Base-by-base conservation (phyloP, 2,113 vertebrate species). In the Thymallus thymallus region DNA sequence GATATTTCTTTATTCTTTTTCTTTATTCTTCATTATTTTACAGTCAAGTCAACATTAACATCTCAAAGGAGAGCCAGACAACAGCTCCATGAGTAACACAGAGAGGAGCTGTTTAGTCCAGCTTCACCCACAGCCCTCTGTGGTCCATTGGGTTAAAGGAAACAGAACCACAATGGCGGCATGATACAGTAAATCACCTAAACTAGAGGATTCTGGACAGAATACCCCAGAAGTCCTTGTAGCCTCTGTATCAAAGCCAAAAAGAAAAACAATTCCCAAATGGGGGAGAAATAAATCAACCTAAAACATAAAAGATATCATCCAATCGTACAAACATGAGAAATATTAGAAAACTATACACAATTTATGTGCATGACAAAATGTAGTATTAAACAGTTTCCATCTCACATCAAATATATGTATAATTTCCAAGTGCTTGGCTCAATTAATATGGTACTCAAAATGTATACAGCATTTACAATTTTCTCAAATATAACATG, bases 311-410 rank as follows among this genome's bases (percentile, higher is more conserved):
- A 10, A 41, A 41, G 9, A 10, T 41, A 41, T 51, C 26, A 55
- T 60, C 2, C 23, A 79, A 80, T 83, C 68, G 76, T 85, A 89
- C 76, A 90, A 91, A 91, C 64, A 84, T 86, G 77, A 88, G 77
- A 82, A 82, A 80, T 76, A 83, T 84, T 85, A 86, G 75, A 90
- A 92, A 93, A 88, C 71, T 73, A 88, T 85, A 89, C 88, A 92
- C 74, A 70, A 82, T 41, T 51, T 92, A 81, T 92, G 89, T 93
- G 86, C 85, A 93, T 80, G 85, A 90, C 85, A 87, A 69, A 80
- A 84, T 81, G 80, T 83, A 63, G 86, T 85, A 87, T 82, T 86
- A 90, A 90, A 85, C 82, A 77, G 76, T 74, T 79, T 81, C 14
- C 22, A 63, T 41, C 35, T 41, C 35, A 41, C 2, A 9, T 41